Percentiles rank a stretch among this genome's conserved stretches.
Evolutionary conservation across 1,140 invertebrate genomes (phyloP).

Genomic region (Leptinotarsa lineolata): DNA sequence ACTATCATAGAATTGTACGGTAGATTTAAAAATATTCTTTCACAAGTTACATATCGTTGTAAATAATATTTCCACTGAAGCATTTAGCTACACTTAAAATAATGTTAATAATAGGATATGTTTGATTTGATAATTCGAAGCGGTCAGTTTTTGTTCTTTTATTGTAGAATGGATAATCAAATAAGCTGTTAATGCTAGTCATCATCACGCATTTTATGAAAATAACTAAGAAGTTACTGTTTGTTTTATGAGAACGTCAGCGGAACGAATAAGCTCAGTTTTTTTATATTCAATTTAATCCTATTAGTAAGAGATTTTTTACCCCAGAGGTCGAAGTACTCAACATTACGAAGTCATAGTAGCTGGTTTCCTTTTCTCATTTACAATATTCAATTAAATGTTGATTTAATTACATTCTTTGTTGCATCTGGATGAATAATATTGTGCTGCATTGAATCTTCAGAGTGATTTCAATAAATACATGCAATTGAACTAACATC

Average conservation of each 20-base stretch:
- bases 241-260: neutral
- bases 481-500: constrained; percentile 16
- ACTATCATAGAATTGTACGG: no score
- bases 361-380: constrained; percentile 13
- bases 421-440: constrained; percentile 3
- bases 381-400: constrained; percentile 25
- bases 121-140: neutral
- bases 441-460: neutral
- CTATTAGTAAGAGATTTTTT: constrained; percentile 18
- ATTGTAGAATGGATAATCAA: neutral
- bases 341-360: constrained; percentile 4
- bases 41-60: no score
- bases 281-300: constrained; percentile 26
- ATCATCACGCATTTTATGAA: neutral
- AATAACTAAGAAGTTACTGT: constrained; percentile 10
- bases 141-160: neutral
- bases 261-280: constrained; percentile 13
- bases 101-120: no score
- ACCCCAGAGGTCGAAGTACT: constrained; percentile 18
- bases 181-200: neutral
- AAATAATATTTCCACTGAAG: no score
- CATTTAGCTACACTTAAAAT: no score
- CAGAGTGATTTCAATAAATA: constrained; percentile 13
- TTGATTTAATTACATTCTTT: constrained; percentile 1
- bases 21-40: no score